Evolutionary conservation across 2,797 vertebrate species (phyloP).

Genomic region (Typhlichthys eigenmanni): DNA sequence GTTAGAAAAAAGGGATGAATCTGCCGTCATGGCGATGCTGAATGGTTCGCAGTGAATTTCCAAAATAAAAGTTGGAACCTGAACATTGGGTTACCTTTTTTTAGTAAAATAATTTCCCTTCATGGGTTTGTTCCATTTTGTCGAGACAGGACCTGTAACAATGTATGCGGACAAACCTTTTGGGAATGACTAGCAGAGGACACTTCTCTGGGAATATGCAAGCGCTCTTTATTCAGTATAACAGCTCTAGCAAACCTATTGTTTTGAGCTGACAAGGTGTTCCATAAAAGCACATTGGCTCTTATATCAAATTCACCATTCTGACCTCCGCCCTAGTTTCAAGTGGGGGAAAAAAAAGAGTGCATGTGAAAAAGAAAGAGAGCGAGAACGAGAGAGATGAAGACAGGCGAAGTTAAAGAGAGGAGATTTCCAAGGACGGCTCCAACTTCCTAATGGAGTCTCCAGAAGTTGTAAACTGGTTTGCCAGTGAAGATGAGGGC

Average conservation of each 20-base stretch:
- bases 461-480: constrained; percentile 60
- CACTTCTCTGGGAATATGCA: constrained; percentile 74
- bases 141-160: constrained; percentile 49
- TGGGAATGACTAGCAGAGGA: constrained; percentile 71
- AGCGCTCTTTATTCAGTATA: constrained; percentile 70
- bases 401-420: constrained; percentile 67
- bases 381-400: constrained; percentile 49
- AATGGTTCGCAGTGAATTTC: constrained; percentile 32
- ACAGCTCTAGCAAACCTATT: constrained; percentile 76
- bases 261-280: constrained; percentile 81
- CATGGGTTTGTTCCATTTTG: constrained; percentile 61
- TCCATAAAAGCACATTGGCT: constrained; percentile 71
- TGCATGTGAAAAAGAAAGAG: constrained; percentile 50
- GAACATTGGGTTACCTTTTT: constrained; percentile 57
- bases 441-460: constrained; percentile 76
- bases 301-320: constrained; percentile 80
- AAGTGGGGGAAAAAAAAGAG: constrained; percentile 40
- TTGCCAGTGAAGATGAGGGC: constrained; percentile 48
- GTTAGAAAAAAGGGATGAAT: constrained; percentile 43
- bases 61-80: constrained; percentile 32
- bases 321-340: constrained; percentile 80
- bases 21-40: constrained; percentile 44
- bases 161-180: constrained; percentile 78
- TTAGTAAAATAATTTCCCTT: constrained; percentile 66
- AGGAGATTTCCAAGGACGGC: constrained; percentile 80